A percentile compares a stretch with the other conserved stretches of the same genome.
phyloP scores from a whole-genome alignment of 2,113 vertebrate species.

The Oncorhynchus clarkii region DNA sequence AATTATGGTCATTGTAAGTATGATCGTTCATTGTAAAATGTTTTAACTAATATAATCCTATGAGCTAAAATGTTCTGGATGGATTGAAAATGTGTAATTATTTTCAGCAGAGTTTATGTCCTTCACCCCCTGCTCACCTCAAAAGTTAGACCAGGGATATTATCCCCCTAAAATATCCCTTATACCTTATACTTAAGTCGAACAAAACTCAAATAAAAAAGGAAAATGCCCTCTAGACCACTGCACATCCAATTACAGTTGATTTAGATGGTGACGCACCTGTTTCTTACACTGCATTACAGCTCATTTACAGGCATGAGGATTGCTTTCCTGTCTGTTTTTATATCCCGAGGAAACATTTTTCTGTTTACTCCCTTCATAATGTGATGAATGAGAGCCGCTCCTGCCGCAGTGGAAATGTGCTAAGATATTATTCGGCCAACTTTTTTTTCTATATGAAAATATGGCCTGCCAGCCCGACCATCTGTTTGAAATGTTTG shows the following conservation, averaged over 20 bases:
- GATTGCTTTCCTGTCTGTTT: background rate
- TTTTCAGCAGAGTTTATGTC: background rate
- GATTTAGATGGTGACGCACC: too few relatives aligned
- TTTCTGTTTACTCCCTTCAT: constrained; percentile 9
- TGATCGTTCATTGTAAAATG: too few relatives aligned
- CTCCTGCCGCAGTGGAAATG: constrained; percentile 26
- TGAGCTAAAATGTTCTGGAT: too few relatives aligned
- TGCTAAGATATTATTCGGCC: constrained; percentile 9
- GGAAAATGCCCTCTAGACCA: too few relatives aligned
- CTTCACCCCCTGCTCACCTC: background rate
- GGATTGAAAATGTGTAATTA: background rate
- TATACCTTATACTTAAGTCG: background rate
- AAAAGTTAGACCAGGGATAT: background rate
- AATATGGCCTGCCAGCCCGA: constrained; percentile 10
- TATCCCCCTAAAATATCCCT: background rate
- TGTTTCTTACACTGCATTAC: background rate
- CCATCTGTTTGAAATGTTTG: constrained; percentile 26
- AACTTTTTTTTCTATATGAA: constrained; percentile 28
- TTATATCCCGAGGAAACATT: background rate
- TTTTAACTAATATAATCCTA: too few relatives aligned
- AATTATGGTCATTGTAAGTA: too few relatives aligned
- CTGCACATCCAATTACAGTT: too few relatives aligned
- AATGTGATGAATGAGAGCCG: constrained; percentile 25
- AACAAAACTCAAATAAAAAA: too few relatives aligned
- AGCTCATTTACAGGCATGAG: background rate